Percentiles rank a stretch among this genome's conserved stretches.
These are phyloP conservation scores for Drosophila oshimai DNA, from an alignment of 1,140 invertebrate species.

Conservation along the genomic window DNA sequence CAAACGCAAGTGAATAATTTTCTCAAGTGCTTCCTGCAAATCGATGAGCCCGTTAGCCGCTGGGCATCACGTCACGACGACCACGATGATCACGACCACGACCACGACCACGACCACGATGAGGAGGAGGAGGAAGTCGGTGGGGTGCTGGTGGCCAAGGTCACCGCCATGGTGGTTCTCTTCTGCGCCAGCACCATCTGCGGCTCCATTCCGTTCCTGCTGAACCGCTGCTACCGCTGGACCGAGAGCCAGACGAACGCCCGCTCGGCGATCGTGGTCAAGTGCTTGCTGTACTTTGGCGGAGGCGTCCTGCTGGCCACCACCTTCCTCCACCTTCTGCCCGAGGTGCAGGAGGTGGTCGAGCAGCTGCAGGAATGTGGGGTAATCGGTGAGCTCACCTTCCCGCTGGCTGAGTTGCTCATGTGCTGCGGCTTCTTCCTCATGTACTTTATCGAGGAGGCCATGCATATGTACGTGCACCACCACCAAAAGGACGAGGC, in stretches of 20 bases:
- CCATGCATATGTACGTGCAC: slow-evolving; percentile 88
- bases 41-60: slow-evolving; percentile 63
- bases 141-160: slow-evolving; percentile 86
- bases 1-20: slow-evolving; percentile 78
- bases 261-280: slow-evolving; percentile 83
- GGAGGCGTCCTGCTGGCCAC: slow-evolving; percentile 95
- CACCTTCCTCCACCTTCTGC: slow-evolving; percentile 94
- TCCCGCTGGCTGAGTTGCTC: slow-evolving; percentile 88
- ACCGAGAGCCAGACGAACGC: slow-evolving; percentile 83
- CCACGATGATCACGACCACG: slow-evolving; percentile 71
- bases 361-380: slow-evolving; percentile 84
- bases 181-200: slow-evolving; percentile 87
- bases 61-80: slow-evolving; percentile 52
- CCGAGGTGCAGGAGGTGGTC: slow-evolving; percentile 91
- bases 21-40: slow-evolving; percentile 78
- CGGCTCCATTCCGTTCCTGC: slow-evolving; percentile 87
- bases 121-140: slow-evolving; percentile 60
- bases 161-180: slow-evolving; percentile 88
- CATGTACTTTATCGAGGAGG: slow-evolving; percentile 93
- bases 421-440: slow-evolving; percentile 92
- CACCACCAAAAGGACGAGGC: slow-evolving; percentile 77
- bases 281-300: slow-evolving; percentile 91
- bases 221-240: slow-evolving; percentile 87
- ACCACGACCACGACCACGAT: slow-evolving; percentile 72
- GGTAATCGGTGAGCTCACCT: slow-evolving; percentile 83